Base-by-base conservation (phyloP, 2,797 vertebrate genomes). In the Novumbra hubbsi region DNA sequence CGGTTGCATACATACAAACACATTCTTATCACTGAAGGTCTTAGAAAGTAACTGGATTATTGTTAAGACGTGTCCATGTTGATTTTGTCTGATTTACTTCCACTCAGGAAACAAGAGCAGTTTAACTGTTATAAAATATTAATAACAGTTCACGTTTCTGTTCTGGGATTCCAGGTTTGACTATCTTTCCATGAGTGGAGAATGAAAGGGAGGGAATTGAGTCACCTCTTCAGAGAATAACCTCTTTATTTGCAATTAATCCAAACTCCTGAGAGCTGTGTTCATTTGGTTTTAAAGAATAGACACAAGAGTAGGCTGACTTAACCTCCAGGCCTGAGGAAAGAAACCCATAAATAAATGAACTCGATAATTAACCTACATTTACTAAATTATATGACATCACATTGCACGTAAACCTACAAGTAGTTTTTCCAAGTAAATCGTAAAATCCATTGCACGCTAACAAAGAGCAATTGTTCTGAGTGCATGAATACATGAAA, bases 191-290 rank as follows among this genome's bases (percentile, higher is more conserved):
- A 73, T 14, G 67, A 81, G 80, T 74, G 19, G 66, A 85, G 67
- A 79, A 57, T n/a, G 32, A 24, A 60, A n/a, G 32, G 7, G 5
- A 16, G 48, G 68, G 49, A 70, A 41, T 82, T 80, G 84, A 87
- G 88, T 80, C 87, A 87, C 89, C 87, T 90, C 85, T 88, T 87
- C 84, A 78, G 83, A 91, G 87, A 88, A 92, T 88, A 91, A 90
- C 87, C 88, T 91, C 89, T 90, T 91, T 89, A 89, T 90, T 88
- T 87, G 88, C 87, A 90, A 90, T 91, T 90, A 90, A 88, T 88
- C 89, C 79, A 84, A 81, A 85, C 78, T 87, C 87, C 88, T 90
- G 75, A 83, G 88, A 90, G 88, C 85, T 85, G 80, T 84, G 82
- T 90, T 88, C 89, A 89, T 88, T 90, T 90, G 86, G 88, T 82